Percentiles rank a stretch among this genome's conserved stretches.
Conservation (phyloP, 2,113 vertebrate genomes). For the Monarcha castaneiventris region DNA sequence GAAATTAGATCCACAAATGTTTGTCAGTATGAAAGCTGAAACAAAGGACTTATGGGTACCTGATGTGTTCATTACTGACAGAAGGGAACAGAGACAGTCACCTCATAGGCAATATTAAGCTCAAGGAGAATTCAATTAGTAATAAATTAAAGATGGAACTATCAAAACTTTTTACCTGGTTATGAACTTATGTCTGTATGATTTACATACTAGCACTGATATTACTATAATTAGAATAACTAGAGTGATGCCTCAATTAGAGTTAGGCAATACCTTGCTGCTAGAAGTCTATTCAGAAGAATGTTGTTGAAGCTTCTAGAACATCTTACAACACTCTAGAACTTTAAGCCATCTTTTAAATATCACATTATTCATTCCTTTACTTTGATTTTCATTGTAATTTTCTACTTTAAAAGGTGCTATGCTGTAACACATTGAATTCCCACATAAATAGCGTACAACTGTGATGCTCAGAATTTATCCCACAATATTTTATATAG, state of each 20-base stretch:
- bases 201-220: background rate
- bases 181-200: background rate
- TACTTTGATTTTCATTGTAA: background rate
- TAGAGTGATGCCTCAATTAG: background rate
- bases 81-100: background rate
- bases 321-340: background rate
- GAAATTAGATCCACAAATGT: background rate
- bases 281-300: background rate
- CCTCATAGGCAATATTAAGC: background rate
- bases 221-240: background rate
- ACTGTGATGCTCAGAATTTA: background rate
- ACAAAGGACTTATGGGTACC: background rate
- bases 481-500: background rate
- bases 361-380: background rate
- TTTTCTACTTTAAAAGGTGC: background rate
- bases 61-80: background rate
- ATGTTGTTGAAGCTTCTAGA: background rate
- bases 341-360: background rate
- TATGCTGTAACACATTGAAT: background rate
- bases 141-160: background rate
- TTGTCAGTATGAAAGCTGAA: background rate
- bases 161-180: background rate
- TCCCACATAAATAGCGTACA: background rate
- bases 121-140: background rate
- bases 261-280: background rate